These are phyloP conservation scores for Drosophila seguyi DNA, from an alignment of 1,140 invertebrate species.

Conservation along the genomic window DNA sequence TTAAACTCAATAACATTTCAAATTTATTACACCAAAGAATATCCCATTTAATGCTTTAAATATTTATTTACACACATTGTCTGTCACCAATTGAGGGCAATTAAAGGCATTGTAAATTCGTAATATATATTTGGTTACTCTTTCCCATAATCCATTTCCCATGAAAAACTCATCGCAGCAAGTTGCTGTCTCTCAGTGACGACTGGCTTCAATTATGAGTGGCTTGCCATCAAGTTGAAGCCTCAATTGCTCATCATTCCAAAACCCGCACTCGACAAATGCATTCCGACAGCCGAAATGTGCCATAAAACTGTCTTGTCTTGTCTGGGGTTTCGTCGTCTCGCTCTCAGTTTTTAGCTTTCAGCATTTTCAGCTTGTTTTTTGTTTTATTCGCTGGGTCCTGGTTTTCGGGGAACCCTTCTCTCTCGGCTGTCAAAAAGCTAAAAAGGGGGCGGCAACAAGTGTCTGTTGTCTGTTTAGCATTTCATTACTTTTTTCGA, in stretches of 20 bases:
- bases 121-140: conserved; percentile 5
- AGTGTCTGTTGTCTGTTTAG: conserved; percentile 58
- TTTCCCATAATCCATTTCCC: conserved; percentile 30
- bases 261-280: conserved; percentile 26
- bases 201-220: conserved; percentile 42
- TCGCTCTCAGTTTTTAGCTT: not conserved
- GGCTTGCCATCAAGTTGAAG: conserved; percentile 33
- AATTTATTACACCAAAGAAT: not conserved
- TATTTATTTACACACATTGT: not conserved
- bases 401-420: conserved; percentile 5
- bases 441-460: conserved; percentile 46
- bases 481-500: conserved; percentile 52
- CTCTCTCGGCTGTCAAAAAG: conserved; percentile 19
- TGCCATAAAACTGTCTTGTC: conserved; percentile 60
- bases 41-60: not conserved
- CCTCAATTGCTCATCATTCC: conserved; percentile 25
- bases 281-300: conserved; percentile 49
- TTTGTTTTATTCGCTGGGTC: conserved; percentile 8
- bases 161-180: conserved; percentile 24
- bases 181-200: conserved; percentile 13
- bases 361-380: conserved; percentile 1
- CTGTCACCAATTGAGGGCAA: conserved; percentile 19
- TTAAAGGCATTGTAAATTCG: not conserved
- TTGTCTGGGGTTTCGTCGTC: conserved; percentile 14
- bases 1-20: not conserved